A percentile compares a stretch with the other conserved stretches of the same genome.
These are phyloP conservation scores for Pectinophora gossypiella DNA, from an alignment of 1,140 invertebrate genomes.

Conservation along the genomic window DNA sequence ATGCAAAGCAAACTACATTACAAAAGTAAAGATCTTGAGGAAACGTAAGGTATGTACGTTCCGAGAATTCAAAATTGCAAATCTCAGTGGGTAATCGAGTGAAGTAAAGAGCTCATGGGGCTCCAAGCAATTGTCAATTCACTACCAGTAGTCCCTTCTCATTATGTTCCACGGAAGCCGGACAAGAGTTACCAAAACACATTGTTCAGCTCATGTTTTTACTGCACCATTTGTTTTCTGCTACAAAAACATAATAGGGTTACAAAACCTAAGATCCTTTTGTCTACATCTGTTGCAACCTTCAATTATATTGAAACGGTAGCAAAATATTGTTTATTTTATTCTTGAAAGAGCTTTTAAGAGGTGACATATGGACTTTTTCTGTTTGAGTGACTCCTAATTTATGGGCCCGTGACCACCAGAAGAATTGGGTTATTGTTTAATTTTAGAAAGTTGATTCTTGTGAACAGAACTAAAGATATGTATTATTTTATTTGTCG, in stretches of 20 bases:
- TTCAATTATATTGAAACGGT: conserved; percentile 48
- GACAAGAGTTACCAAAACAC: conserved; percentile 34
- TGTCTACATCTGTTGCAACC: conserved; percentile 46
- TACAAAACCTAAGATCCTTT: conserved; percentile 39
- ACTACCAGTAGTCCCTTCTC: conserved; percentile 38
- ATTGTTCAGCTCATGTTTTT: conserved; percentile 49
- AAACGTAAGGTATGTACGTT: conserved; percentile 13
- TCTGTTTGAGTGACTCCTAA: conserved; percentile 45
- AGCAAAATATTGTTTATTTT: conserved; percentile 72
- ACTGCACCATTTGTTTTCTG: conserved; percentile 52
- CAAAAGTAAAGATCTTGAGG: conserved; percentile 12
- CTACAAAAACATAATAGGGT: conserved; percentile 57
- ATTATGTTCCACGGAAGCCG: conserved; percentile 57
- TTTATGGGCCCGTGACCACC: conserved; percentile 56
- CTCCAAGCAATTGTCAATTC: conserved; percentile 39
- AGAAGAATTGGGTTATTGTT: conserved; percentile 56
- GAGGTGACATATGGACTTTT: conserved; percentile 55
- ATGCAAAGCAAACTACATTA: background rate
- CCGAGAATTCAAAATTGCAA: conserved; percentile 27
- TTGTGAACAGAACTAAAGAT: conserved; percentile 15
- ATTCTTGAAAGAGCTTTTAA: conserved; percentile 54
- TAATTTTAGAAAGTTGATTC: conserved; percentile 51
- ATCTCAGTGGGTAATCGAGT: conserved; percentile 50
- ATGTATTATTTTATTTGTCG: background rate
- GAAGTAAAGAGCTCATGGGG: conserved; percentile 48